phyloP scores from a whole-genome alignment of 2,797 vertebrate species.

The Lophius americanus region DNA sequence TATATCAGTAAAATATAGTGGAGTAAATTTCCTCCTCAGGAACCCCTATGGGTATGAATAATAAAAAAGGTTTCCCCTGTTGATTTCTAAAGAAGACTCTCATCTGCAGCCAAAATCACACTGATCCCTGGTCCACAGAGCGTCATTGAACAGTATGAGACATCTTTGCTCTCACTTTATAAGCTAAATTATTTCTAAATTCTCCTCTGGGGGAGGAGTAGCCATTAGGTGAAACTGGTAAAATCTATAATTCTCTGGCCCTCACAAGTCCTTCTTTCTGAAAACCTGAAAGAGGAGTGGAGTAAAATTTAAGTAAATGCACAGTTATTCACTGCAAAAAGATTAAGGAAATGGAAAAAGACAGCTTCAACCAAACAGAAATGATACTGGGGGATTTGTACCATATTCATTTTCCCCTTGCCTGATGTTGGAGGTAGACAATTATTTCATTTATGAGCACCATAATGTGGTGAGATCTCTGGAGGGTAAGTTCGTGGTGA shows the following conservation, averaged over 20 bases:
- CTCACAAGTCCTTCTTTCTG: conserved; percentile 36
- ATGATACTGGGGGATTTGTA: not conserved
- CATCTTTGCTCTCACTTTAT: conserved; percentile 46
- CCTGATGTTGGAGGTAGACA: conserved; percentile 39
- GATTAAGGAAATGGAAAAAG: conserved; percentile 21
- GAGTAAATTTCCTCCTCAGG: conserved; percentile 39
- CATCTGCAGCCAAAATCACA: conserved; percentile 43
- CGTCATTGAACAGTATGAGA: conserved; percentile 26
- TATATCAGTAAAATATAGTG: conserved; percentile 28
- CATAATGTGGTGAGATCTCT: conserved; percentile 51
- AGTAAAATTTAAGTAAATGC: conserved; percentile 22
- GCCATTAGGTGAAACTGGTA: conserved; percentile 65
- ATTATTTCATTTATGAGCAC: conserved; percentile 63
- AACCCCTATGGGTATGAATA: conserved; percentile 26
- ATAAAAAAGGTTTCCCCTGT: conserved; percentile 50
- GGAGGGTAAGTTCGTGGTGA: conserved; percentile 28
- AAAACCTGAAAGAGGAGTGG: conserved; percentile 16
- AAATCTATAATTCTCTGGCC: conserved; percentile 61
- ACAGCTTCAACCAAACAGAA: not conserved
- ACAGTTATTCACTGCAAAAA: conserved; percentile 27
- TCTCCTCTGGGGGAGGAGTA: conserved; percentile 59
- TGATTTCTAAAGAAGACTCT: conserved; percentile 54
- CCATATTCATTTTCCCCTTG: conserved; percentile 45
- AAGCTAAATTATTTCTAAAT: conserved; percentile 68
- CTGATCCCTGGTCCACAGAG: conserved; percentile 37